Base-by-base conservation (phyloP, 2,888 invertebrate species). In the Eucera pruinosa region DNA sequence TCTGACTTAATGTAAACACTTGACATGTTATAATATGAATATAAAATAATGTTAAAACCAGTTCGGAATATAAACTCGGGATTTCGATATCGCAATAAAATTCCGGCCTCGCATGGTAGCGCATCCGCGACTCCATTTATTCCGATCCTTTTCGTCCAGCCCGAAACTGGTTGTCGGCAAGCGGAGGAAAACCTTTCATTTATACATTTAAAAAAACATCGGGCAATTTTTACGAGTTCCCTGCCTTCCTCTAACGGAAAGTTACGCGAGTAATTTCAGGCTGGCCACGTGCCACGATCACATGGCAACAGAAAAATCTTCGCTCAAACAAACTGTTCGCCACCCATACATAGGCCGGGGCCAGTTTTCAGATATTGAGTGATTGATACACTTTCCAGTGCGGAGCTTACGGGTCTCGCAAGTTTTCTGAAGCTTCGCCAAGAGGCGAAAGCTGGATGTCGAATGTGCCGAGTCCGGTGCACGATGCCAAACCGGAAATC, bases 351-450 rank as follows among this genome's bases (percentile, higher is more conserved):
- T 36, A 54, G 36, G 36, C 57, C 39, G 61, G 81, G 85, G 78
- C 67, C 61, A 20, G 47, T 36, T 66, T 61, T 81, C 77, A 81
- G 86, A 86, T 87, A 88, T 87, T 78, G 86, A 86, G 83, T 90
- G 90, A 90, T 90, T 88, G 90, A 90, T 90, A 87, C 85, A 90
- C 87, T 89, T 87, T 86, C 87, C 87, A 45, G 85, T 85, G 81
- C 82, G 75, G 74, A 83, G 86, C 85, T 85, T 84, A 83, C 88
- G 85, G 82, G 82, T 64, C 70, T 81, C 77, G 82, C 85, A 87
- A 90, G 85, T 90, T 90, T 89, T 87, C 90, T 90, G 89, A 89
- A 84, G 86, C 85, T 27, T 55, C 76, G 89, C 90, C 90, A 90
- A 89, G 80, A 82, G 70, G 41, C 52, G 82, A 80, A 78, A 79